phyloP scores from a whole-genome alignment of 2,113 vertebrate genomes.

The Willisornis vidua region DNA sequence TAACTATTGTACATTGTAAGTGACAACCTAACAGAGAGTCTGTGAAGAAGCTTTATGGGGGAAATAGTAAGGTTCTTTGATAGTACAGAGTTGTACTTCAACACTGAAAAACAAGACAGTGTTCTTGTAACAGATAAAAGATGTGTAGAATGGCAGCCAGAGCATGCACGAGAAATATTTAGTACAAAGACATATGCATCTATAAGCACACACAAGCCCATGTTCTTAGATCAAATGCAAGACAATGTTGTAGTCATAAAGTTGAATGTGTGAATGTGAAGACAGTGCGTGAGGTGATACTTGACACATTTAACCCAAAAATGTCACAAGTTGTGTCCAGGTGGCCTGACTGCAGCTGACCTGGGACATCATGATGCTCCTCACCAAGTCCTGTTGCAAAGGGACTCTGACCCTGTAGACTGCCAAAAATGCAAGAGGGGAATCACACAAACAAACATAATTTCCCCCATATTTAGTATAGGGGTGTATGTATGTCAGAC shows the following conservation, averaged over 20 bases:
- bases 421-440: background rate
- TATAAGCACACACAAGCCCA: background rate
- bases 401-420: background rate
- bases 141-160: fast-evolving
- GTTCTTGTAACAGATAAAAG: background rate
- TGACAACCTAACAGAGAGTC: background rate
- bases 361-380: background rate
- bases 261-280: background rate
- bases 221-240: background rate
- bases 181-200: background rate
- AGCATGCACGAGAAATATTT: background rate
- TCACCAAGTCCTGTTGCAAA: background rate
- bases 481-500: background rate
- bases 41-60: background rate
- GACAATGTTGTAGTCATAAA: background rate
- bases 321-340: background rate
- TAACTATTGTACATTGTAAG: background rate
- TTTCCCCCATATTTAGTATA: background rate
- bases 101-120: background rate
- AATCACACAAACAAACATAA: background rate
- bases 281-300: background rate
- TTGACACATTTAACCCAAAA: background rate
- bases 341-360: background rate
- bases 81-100: background rate
- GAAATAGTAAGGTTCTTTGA: background rate